Evolutionary conservation across 2,888 invertebrate species (phyloP).

Genomic region (Chymomyza fuscimana): DNA sequence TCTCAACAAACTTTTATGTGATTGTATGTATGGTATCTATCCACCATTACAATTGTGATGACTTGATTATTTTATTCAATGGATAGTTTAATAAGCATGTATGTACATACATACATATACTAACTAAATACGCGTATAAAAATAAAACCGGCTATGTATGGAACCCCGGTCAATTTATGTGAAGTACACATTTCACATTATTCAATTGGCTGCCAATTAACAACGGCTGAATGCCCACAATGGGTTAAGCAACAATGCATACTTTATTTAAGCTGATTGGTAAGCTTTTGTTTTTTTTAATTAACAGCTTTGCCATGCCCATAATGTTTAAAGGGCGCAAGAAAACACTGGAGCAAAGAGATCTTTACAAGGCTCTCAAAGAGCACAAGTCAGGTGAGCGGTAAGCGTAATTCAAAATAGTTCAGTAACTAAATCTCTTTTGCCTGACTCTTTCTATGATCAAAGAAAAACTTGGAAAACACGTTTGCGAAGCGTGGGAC

Average conservation of each 20-base stretch:
- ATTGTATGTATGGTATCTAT: neutral
- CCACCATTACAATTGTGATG: slow-evolving; percentile 14
- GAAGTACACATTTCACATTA: slow-evolving; percentile 40
- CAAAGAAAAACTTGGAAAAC: slow-evolving; percentile 81
- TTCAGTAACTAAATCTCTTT: slow-evolving; percentile 3
- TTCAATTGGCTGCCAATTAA: slow-evolving; percentile 48
- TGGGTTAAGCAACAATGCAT: slow-evolving; percentile 23
- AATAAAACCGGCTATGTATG: neutral
- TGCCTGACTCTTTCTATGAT: slow-evolving; percentile 22
- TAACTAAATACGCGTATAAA: too few species aligned
- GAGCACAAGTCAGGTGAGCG: slow-evolving; percentile 84
- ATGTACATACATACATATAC: neutral
- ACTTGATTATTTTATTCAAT: slow-evolving; percentile 57
- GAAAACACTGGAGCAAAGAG: slow-evolving; percentile 86
- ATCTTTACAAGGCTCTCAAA: slow-evolving; percentile 86
- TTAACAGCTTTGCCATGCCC: slow-evolving; percentile 87
- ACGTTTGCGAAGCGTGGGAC: slow-evolving; percentile 83
- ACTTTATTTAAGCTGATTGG: neutral
- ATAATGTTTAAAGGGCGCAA: slow-evolving; percentile 87
- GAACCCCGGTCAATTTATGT: slow-evolving; percentile 50
- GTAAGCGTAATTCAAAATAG: neutral
- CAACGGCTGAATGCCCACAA: slow-evolving; percentile 41
- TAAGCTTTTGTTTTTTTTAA: neutral
- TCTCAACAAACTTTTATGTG: neutral
- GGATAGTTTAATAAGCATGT: slow-evolving; percentile 52